Percentiles rank a stretch among this genome's conserved stretches.
Conservation (phyloP, 2,797 vertebrate genomes). For the Artibeus jamaicensis region DNA sequence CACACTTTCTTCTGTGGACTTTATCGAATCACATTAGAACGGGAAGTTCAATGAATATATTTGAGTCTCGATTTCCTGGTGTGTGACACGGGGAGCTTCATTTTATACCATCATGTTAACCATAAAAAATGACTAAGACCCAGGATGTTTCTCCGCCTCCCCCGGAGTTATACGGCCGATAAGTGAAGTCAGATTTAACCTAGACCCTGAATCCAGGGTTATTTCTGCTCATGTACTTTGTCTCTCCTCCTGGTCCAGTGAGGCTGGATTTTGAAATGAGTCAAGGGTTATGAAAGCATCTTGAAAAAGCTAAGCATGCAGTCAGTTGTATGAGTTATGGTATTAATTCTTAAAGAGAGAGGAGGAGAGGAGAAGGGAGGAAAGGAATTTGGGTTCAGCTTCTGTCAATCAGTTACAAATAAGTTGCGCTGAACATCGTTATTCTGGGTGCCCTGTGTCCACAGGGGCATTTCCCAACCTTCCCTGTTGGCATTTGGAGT, state of each 20-base stretch:
- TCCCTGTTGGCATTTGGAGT: neutral
- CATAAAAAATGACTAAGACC: neutral
- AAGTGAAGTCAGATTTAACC: neutral
- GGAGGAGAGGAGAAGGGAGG: fast-evolving
- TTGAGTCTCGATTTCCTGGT: neutral
- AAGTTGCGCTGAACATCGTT: neutral
- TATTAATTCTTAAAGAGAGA: neutral
- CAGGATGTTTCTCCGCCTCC: neutral
- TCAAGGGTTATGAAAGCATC: neutral
- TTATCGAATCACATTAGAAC: neutral
- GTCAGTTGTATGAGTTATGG: neutral
- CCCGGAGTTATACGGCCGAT: neutral
- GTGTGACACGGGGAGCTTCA: neutral
- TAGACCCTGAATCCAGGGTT: neutral
- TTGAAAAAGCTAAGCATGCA: neutral
- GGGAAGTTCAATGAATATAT: neutral
- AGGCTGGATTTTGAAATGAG: neutral
- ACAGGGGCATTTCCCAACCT: neutral
- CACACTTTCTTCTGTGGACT: neutral
- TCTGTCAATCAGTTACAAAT: neutral
- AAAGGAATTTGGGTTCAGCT: neutral
- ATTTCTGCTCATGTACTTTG: neutral
- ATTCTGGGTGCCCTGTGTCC: fast-evolving
- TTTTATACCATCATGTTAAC: neutral
- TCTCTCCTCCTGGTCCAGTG: neutral